Evolutionary conservation across 2,888 invertebrate species (phyloP), one percentile per base, ranked within the genome.

Genomic region (Diarsia mendica): DNA sequence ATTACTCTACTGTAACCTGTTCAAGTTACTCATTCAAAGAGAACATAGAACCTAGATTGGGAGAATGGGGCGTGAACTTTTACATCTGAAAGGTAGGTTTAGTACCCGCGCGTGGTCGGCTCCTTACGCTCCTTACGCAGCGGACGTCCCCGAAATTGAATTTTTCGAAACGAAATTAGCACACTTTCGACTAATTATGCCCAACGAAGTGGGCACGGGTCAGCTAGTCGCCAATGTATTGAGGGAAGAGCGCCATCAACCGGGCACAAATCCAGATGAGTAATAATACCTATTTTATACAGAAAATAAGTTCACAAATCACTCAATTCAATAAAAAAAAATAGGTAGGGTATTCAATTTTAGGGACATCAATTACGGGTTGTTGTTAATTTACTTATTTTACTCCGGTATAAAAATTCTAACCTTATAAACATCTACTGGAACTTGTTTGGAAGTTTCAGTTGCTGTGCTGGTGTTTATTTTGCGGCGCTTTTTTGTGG

Each of bases 361-460:
- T 6, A 58, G 1, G 67, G 11, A 1, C 5, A 28, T n/a, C 0
- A 18, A 5, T 33, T 67, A 23, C 23, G 2, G 39, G 28, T 72
- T 55, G 13, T 46, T 72, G 0, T n/a, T 73, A 55, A 15, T 53
- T 28, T n/a, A 39, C 15, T 3, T 39, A 39, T 3, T 39, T 39
- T 18, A 44, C 1, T 48, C 0, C 8, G 18, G 33, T 4, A 69
- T 28, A 28, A 70, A 44, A 74, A 68, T 65, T 33, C 28, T 93
- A 94, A 97, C 97, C 96, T 97, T 97, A 89, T 97, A 97, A 77
- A 97, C 93, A 92, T 97, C 97, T 20, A 92, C 94, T 73, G 97
- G 97, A 2, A 89, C 86, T 88, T 96, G 96, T 88, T 96, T 96
- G 18, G 92, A 87, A 73, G 88, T 84, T 71, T 96, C 96, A 77